A percentile compares a stretch with the other conserved stretches of the same genome.
Evolutionary conservation across 2,113 vertebrate species (phyloP).

Genomic region (Pterocles burchelli): DNA sequence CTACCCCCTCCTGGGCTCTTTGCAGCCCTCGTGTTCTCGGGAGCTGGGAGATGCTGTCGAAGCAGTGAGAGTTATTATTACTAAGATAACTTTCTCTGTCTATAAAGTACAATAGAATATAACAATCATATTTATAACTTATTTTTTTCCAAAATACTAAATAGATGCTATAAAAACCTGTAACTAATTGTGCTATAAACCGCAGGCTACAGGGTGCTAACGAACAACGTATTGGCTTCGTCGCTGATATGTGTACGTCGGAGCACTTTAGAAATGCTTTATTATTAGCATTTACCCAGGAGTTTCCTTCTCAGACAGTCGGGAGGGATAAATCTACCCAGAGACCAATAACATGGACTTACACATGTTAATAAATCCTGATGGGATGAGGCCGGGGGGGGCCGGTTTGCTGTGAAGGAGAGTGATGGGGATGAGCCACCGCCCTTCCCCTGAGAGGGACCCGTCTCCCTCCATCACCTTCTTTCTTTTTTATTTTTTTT

Average conservation of each 20-base stretch:
- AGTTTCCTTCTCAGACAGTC: conserved; percentile 39
- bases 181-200: conserved; percentile 72
- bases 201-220: conserved; percentile 60
- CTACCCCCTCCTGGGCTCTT: background rate
- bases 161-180: conserved; percentile 66
- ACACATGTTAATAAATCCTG: background rate
- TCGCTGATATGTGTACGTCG: background rate
- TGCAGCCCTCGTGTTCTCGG: background rate
- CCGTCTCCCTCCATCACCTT: rapidly evolving
- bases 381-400: background rate
- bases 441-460: background rate
- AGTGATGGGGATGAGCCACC: background rate
- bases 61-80: conserved; percentile 31
- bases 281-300: conserved; percentile 50
- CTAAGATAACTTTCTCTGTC: conserved; percentile 44
- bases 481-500: background rate
- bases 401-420: background rate
- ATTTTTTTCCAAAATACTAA: conserved; percentile 59
- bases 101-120: conserved; percentile 65
- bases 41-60: background rate
- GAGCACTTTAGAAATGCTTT: conserved; percentile 54
- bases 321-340: conserved; percentile 19
- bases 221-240: conserved; percentile 64
- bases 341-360: background rate
- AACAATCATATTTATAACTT: conserved; percentile 63